Evolutionary conservation across 2,797 vertebrate genomes (phyloP).

Genomic region (Acrossocheilus fasciatus): DNA sequence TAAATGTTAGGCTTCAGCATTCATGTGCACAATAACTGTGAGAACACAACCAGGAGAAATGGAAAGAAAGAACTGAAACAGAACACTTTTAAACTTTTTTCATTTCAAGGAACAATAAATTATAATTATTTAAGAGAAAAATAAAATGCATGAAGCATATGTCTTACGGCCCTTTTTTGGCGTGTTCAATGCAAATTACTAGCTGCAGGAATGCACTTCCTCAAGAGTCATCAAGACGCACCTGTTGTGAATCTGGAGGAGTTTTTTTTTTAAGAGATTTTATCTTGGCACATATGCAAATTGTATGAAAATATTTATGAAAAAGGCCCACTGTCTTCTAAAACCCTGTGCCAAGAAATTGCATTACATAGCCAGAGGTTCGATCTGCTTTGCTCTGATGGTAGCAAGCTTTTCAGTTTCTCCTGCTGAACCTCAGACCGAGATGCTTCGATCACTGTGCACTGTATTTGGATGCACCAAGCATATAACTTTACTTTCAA

Average conservation of each 20-base stretch:
- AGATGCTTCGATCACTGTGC: not conserved
- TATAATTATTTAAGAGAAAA: not conserved
- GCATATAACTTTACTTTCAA: not conserved
- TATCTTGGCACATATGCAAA: not conserved
- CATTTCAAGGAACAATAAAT: not conserved
- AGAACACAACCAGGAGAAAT: not conserved
- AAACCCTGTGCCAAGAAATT: not conserved
- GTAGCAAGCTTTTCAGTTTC: not conserved
- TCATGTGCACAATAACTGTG: not conserved
- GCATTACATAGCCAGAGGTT: not conserved
- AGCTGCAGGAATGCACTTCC: not conserved
- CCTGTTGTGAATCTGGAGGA: not conserved
- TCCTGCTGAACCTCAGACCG: not conserved
- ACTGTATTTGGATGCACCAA: not conserved
- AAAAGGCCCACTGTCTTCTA: not conserved
- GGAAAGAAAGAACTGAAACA: not conserved
- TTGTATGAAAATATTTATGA: not conserved
- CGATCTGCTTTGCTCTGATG: not conserved
- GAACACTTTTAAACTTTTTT: not conserved
- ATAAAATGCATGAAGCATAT: not conserved
- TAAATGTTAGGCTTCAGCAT: not conserved
- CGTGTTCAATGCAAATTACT: not conserved
- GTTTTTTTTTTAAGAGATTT: too few species aligned
- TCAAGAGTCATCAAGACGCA: not conserved
- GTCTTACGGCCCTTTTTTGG: not conserved